A percentile compares a stretch with the other conserved stretches of the same genome.
Evolutionary conservation across 1,140 invertebrate species (phyloP).

Genomic region (Philaenus spumarius): DNA sequence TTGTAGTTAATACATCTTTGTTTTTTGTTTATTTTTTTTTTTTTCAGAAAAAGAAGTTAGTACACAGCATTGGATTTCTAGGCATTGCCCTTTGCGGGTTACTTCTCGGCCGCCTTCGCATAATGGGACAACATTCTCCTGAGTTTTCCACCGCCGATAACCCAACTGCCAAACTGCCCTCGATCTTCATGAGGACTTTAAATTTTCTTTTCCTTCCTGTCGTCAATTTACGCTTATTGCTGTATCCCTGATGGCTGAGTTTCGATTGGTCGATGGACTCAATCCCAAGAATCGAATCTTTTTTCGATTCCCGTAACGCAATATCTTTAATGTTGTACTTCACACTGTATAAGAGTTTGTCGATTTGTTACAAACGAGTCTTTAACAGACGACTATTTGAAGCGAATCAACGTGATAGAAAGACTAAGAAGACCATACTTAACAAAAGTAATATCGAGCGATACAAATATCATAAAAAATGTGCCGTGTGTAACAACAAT

Average conservation of each 20-base stretch:
- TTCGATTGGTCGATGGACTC: slow-evolving; percentile 97
- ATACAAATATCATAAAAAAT: too few species aligned
- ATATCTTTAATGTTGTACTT: slow-evolving; percentile 63
- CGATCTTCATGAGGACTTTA: slow-evolving; percentile 61
- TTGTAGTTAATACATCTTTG: too few species aligned
- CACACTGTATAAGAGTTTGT: background rate
- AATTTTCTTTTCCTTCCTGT: slow-evolving; percentile 85
- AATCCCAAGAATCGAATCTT: slow-evolving; percentile 65
- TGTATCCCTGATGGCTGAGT: slow-evolving; percentile 75
- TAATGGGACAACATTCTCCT: slow-evolving; percentile 58
- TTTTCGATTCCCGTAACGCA: slow-evolving; percentile 69
- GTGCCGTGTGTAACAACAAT: too few species aligned
- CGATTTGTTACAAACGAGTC: too few species aligned
- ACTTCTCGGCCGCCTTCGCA: slow-evolving; percentile 52
- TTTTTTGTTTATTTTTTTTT: too few species aligned
- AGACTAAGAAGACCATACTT: too few species aligned
- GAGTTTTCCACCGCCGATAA: slow-evolving; percentile 86
- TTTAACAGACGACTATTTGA: too few species aligned
- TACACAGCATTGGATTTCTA: slow-evolving; percentile 52
- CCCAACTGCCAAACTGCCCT: slow-evolving; percentile 71
- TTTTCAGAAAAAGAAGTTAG: background rate
- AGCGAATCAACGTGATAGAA: too few species aligned
- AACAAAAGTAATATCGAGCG: too few species aligned
- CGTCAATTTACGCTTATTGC: slow-evolving; percentile 74
- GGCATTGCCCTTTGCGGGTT: slow-evolving; percentile 47